phyloP scores from a whole-genome alignment of 1,140 invertebrate genomes.

The Drosophila varians region DNA sequence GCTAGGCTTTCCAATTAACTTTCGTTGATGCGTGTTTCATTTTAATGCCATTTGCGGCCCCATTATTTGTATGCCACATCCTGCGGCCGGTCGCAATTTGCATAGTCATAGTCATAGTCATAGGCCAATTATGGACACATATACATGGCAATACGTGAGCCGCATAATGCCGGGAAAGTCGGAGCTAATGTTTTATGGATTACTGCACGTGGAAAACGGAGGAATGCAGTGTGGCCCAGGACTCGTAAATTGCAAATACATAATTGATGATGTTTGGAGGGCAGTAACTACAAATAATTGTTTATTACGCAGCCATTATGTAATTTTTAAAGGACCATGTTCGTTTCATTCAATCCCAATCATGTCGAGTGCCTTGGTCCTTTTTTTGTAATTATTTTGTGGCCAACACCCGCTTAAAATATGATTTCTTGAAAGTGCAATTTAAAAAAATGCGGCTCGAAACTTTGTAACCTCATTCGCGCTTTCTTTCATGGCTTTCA shows the following conservation, averaged over 20 bases:
- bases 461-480: conserved; percentile 22
- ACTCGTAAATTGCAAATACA: conserved; percentile 20
- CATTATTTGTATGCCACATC: conserved; percentile 67
- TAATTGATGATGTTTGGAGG: conserved; percentile 35
- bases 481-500: conserved; percentile 22
- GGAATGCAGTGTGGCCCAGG: conserved; percentile 9
- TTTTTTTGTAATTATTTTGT: neutral
- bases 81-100: conserved; percentile 67
- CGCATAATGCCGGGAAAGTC: conserved; percentile 50
- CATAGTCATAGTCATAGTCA: conserved; percentile 71
- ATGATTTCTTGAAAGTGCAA: conserved; percentile 26
- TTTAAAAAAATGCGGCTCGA: conserved; percentile 17
- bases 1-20: conserved; percentile 72
- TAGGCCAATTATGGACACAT: conserved; percentile 67
- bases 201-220: conserved; percentile 6
- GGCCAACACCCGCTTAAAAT: neutral
- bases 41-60: conserved; percentile 51
- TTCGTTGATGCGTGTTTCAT: conserved; percentile 75
- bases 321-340: no score
- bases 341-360: no score
- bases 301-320: neutral
- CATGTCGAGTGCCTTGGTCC: no score
- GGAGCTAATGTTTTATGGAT: conserved; percentile 40
- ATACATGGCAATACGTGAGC: conserved; percentile 51
- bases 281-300: conserved; percentile 20